Evolutionary conservation across 2,113 vertebrate species (phyloP).

Genomic region (Tachysurus vachellii): DNA sequence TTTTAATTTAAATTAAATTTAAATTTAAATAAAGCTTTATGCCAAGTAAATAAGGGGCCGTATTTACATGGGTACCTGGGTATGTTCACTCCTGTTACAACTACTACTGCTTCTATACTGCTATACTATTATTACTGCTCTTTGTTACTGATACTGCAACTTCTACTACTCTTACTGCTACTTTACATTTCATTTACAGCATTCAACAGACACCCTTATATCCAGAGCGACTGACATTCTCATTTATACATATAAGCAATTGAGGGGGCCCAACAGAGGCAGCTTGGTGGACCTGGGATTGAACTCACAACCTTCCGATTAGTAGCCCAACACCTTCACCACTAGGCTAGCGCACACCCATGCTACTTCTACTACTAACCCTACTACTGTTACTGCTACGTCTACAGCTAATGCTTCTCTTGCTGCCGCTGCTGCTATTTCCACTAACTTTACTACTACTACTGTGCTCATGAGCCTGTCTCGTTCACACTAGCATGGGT

Average conservation of each 20-base stretch:
- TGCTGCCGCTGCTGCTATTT: background rate
- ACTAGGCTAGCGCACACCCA: background rate
- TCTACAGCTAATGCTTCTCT: background rate
- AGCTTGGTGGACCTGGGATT: too few relatives aligned
- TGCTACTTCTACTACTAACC: background rate
- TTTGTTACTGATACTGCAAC: background rate
- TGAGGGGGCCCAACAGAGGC: too few relatives aligned
- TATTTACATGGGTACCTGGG: background rate
- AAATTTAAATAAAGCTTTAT: too few relatives aligned
- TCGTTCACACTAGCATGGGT: too few relatives aligned
- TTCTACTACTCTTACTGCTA: background rate
- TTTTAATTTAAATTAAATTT: too few relatives aligned
- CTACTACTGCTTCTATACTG: background rate
- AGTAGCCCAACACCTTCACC: too few relatives aligned
- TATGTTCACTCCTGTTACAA: background rate
- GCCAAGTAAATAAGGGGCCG: too few relatives aligned
- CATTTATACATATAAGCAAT: too few relatives aligned
- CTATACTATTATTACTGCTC: background rate
- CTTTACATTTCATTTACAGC: too few relatives aligned
- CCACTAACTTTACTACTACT: background rate
- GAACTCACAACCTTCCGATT: too few relatives aligned
- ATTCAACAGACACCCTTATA: too few relatives aligned
- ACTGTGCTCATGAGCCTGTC: background rate
- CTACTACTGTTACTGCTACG: background rate
- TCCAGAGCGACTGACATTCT: too few relatives aligned